phyloP scores from a whole-genome alignment of 2,113 vertebrate genomes.

The Entosphenus tridentatus region DNA sequence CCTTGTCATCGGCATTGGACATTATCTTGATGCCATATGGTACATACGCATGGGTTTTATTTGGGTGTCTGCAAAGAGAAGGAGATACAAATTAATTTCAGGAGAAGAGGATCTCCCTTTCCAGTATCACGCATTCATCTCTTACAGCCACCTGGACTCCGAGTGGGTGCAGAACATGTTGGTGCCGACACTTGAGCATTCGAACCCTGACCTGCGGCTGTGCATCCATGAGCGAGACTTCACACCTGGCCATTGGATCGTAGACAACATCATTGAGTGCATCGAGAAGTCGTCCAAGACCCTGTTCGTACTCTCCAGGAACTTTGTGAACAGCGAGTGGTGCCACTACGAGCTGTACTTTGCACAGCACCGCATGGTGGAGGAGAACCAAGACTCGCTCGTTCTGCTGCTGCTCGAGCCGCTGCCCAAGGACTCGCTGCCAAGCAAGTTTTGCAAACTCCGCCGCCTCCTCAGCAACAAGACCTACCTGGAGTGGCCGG shows the following conservation, averaged over 20 bases:
- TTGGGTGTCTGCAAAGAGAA: slow-evolving; percentile 21
- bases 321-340: slow-evolving; percentile 68
- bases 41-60: slow-evolving; percentile 23
- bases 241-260: slow-evolving; percentile 49
- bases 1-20: slow-evolving; percentile 12
- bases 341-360: slow-evolving; percentile 81
- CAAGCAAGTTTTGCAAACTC: slow-evolving; percentile 55
- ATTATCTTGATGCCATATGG: slow-evolving; percentile 20
- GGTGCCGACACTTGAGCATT: slow-evolving; percentile 11
- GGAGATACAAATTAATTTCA: slow-evolving; percentile 12
- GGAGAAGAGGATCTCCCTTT: slow-evolving; percentile 13
- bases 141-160: slow-evolving; percentile 22
- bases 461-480: slow-evolving; percentile 56
- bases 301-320: slow-evolving; percentile 48
- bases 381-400: slow-evolving; percentile 30
- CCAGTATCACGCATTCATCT: slow-evolving; percentile 22
- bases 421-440: slow-evolving; percentile 36
- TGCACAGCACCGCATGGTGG: slow-evolving; percentile 59
- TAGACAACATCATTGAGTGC: slow-evolving; percentile 54
- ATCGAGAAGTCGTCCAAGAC: slow-evolving; percentile 52
- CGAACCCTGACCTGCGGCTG: slow-evolving; percentile 17
- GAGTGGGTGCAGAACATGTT: slow-evolving; percentile 19
- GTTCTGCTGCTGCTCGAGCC: slow-evolving; percentile 54
- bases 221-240: slow-evolving; percentile 71
- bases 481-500: slow-evolving; percentile 68